Percentiles rank a stretch among this genome's conserved stretches.
phyloP scores from a whole-genome alignment of 2,888 invertebrate genomes.

The Acleris cristana region DNA sequence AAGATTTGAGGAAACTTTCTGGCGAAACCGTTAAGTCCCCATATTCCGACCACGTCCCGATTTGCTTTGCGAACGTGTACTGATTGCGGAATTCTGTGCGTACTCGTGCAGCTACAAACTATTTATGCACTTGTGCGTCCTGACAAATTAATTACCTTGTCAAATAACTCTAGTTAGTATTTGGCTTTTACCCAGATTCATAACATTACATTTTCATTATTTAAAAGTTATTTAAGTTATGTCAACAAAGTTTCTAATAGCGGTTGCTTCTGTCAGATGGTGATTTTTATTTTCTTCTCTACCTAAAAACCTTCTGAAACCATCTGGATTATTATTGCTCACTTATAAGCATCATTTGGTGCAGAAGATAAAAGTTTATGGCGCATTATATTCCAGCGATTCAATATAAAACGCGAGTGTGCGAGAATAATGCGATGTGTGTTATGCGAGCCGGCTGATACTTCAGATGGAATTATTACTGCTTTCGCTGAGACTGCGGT shows the following conservation, averaged over 20 bases:
- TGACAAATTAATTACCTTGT: conserved; percentile 26
- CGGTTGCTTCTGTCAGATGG: neutral
- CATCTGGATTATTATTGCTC: conserved; percentile 32
- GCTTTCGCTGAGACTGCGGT: neutral
- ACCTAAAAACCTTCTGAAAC: conserved; percentile 17
- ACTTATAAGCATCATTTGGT: conserved; percentile 35
- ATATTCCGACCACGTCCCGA: conserved; percentile 62
- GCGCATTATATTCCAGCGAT: conserved; percentile 38
- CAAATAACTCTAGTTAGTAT: conserved; percentile 22
- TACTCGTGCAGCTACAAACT: conserved; percentile 32
- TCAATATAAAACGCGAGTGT: conserved; percentile 33
- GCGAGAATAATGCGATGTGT: conserved; percentile 26
- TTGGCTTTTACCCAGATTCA: conserved; percentile 29
- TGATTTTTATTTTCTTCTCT: conserved; percentile 5
- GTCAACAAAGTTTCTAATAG: no score
- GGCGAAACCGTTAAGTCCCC: conserved; percentile 54
- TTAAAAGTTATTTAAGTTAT: neutral
- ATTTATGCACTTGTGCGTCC: conserved; percentile 36
- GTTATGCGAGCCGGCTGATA: conserved; percentile 12
- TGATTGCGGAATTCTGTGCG: conserved; percentile 35
- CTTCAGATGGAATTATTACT: conserved; percentile 6
- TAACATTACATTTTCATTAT: neutral
- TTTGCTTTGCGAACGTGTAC: conserved; percentile 43
- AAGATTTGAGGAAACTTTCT: conserved; percentile 62
- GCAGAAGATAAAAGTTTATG: conserved; percentile 36